Conservation (phyloP, 2,113 vertebrate species). For the Tauraco erythrolophus region DNA sequence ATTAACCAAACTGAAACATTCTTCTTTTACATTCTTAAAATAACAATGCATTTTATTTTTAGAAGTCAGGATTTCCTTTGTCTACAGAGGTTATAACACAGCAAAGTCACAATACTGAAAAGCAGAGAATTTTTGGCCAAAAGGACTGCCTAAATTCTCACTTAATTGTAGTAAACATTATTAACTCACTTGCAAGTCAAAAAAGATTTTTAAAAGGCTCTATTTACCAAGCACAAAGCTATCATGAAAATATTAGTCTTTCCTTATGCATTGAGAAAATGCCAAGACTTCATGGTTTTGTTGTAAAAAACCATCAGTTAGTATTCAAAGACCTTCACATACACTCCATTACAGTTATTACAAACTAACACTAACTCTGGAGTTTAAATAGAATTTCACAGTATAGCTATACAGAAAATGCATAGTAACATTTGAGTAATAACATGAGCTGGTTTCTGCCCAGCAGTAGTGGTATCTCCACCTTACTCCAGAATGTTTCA, state of each 20-base stretch:
- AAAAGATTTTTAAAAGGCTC: background rate
- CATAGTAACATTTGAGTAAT: background rate
- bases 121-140: constrained; percentile 8
- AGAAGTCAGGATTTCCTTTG: constrained; percentile 73
- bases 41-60: constrained; percentile 69
- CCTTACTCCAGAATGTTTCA: background rate
- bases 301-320: background rate
- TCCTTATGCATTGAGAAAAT: background rate
- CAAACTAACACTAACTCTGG: background rate
- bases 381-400: background rate
- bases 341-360: background rate
- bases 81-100: background rate
- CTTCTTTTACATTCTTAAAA: constrained; percentile 62
- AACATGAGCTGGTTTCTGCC: background rate
- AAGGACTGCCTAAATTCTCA: background rate
- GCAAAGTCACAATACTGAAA: constrained; percentile 1
- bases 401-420: background rate
- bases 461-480: background rate
- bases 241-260: background rate
- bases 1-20: constrained; percentile 18
- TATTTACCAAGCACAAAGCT: background rate
- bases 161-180: background rate
- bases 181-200: background rate
- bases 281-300: background rate
- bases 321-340: background rate